A percentile compares a stretch with the other conserved stretches of the same genome.
phyloP scores from a whole-genome alignment of 2,113 vertebrate genomes.

The Echinops telfairi region DNA sequence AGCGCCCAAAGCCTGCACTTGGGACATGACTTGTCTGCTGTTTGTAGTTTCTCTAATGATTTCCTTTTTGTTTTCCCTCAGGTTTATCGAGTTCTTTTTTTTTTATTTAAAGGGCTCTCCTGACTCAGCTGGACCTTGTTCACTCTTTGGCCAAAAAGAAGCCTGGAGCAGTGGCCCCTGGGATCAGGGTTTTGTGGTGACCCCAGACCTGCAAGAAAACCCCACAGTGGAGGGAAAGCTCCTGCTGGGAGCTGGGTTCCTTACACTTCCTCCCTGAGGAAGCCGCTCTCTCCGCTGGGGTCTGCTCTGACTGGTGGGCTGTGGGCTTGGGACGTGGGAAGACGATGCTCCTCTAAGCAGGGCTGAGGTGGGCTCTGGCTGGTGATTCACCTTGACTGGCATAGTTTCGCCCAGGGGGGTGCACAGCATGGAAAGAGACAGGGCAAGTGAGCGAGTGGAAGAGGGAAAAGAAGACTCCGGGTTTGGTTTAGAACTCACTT shows the following conservation, averaged over 20 bases:
- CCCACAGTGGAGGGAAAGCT: not conserved
- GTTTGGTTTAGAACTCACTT: not conserved
- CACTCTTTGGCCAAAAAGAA: conserved; percentile 29
- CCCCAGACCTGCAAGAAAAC: conserved; percentile 17
- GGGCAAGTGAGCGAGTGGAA: not conserved
- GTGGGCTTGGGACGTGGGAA: not conserved
- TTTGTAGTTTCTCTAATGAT: conserved; percentile 71
- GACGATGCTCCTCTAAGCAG: not conserved
- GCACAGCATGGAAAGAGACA: fast-evolving
- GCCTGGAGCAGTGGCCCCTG: not conserved
- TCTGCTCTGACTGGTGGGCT: not conserved
- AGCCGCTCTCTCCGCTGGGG: not conserved
- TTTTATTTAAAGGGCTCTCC: conserved; percentile 53
- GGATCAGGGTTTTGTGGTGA: not conserved
- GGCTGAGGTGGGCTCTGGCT: not conserved
- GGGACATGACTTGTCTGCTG: conserved; percentile 38
- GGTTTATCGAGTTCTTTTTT: not conserved
- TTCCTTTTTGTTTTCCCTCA: conserved; percentile 58
- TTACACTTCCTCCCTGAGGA: not conserved
- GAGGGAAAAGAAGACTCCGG: not conserved
- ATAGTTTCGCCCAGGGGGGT: not conserved
- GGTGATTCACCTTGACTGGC: not conserved
- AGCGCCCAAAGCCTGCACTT: conserved; percentile 66
- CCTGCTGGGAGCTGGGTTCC: not conserved
- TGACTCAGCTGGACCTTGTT: conserved; percentile 56